Percentiles rank a stretch among this genome's conserved stretches.
These are phyloP conservation scores for Otocyon megalotis DNA, from an alignment of 2,113 vertebrate genomes.

Conservation along the genomic window DNA sequence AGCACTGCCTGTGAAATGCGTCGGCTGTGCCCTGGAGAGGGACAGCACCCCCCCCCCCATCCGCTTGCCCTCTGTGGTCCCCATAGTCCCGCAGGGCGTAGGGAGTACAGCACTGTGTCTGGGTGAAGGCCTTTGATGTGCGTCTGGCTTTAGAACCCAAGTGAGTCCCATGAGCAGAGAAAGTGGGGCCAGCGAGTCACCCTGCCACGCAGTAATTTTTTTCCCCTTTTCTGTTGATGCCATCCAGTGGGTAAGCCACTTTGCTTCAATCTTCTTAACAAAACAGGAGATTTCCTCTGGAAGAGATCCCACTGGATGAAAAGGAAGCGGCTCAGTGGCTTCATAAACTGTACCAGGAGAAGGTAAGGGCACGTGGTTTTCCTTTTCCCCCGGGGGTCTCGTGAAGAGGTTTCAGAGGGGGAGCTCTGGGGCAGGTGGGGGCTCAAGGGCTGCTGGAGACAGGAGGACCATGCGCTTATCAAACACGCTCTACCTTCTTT, in stretches of 20 bases:
- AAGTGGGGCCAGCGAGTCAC: too few species aligned
- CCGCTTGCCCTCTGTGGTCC: rapidly evolving
- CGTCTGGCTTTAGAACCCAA: not conserved
- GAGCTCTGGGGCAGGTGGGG: rapidly evolving
- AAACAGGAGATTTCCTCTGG: constrained; percentile 94
- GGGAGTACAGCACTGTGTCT: too few species aligned
- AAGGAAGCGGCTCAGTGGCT: constrained; percentile 96
- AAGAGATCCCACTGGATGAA: constrained; percentile 96
- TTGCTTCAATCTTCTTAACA: not conserved
- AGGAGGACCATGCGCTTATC: rapidly evolving
- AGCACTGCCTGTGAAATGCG: rapidly evolving
- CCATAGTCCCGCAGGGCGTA: rapidly evolving
- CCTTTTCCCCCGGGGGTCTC: rapidly evolving
- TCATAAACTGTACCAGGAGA: constrained; percentile 98
- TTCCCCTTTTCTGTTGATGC: not conserved
- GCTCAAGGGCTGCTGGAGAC: rapidly evolving
- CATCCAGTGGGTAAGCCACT: not conserved
- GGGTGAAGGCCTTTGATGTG: rapidly evolving
- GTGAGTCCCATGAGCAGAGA: not conserved
- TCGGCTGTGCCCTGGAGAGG: not conserved
- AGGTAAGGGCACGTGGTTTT: constrained; percentile 84
- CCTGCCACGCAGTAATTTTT: rapidly evolving
- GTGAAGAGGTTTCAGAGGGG: rapidly evolving
- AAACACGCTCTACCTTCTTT: not conserved
- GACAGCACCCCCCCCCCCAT: rapidly evolving